phyloP scores from a whole-genome alignment of 2,113 vertebrate species.

The Bothrops jararaca region DNA sequence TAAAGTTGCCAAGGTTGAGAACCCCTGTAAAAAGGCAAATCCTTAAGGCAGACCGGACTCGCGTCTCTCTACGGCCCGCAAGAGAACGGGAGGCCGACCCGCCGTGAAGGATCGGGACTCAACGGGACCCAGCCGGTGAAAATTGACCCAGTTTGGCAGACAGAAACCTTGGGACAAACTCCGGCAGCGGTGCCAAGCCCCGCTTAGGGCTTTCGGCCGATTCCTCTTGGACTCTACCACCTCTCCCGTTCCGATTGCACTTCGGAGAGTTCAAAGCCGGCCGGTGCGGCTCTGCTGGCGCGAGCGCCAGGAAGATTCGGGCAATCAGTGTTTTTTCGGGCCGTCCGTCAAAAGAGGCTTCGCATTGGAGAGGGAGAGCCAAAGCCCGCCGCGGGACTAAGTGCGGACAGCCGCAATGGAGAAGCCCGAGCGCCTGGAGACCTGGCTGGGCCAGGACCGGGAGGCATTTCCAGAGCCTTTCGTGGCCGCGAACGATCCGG shows the following conservation, averaged over 20 bases:
- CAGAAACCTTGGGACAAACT: neutral
- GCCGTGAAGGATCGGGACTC: neutral
- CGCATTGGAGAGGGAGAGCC: neutral
- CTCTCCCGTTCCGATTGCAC: neutral
- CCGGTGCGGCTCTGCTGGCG: neutral
- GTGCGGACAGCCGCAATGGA: neutral
- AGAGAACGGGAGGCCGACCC: neutral
- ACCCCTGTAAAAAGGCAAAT: no score
- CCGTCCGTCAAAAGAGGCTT: neutral
- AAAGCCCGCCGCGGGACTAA: neutral
- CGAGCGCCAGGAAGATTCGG: neutral
- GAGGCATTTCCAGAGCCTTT: neutral
- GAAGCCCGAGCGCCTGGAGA: neutral
- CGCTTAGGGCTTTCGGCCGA: neutral
- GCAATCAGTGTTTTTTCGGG: neutral
- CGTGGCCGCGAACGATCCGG: neutral
- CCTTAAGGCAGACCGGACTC: neutral
- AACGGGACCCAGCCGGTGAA: neutral
- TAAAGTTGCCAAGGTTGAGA: no score
- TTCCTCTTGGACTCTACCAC: neutral
- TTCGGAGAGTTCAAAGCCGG: neutral
- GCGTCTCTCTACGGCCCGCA: neutral
- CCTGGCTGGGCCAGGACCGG: neutral
- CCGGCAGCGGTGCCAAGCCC: neutral
- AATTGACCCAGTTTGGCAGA: neutral